Evolutionary conservation across 2,113 vertebrate species (phyloP).

Genomic region (Callopanchax toddi): DNA sequence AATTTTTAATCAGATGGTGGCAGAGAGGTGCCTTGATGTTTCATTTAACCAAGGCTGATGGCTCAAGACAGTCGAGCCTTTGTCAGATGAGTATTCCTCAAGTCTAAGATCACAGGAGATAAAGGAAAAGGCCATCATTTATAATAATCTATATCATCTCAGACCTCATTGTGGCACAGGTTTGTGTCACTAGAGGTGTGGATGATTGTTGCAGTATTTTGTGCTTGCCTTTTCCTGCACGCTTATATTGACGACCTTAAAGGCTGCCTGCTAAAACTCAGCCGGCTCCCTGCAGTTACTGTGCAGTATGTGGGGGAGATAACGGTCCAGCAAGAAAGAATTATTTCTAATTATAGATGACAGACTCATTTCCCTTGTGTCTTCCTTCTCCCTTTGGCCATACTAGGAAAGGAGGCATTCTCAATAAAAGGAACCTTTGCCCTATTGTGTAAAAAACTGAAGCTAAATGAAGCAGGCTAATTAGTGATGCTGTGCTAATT

Average conservation of each 20-base stretch:
- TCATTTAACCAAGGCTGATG: conserved; percentile 63
- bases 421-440: conserved; percentile 46
- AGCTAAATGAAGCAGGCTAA: conserved; percentile 19
- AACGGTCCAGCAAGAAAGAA: conserved; percentile 47
- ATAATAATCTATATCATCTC: neutral
- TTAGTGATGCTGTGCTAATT: conserved; percentile 16
- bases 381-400: conserved; percentile 59
- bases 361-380: conserved; percentile 36
- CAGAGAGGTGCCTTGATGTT: conserved; percentile 65
- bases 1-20: conserved; percentile 72
- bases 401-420: conserved; percentile 35
- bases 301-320: conserved; percentile 41
- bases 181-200: neutral
- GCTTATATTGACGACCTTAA: conserved; percentile 7
- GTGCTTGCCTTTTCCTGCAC: conserved; percentile 15
- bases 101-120: conserved; percentile 11
- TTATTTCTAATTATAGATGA: conserved; percentile 68
- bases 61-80: conserved; percentile 42
- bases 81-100: conserved; percentile 26
- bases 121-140: conserved; percentile 7
- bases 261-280: conserved; percentile 22
- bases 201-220: neutral
- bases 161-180: conserved; percentile 7
- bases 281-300: conserved; percentile 25
- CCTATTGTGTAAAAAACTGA: conserved; percentile 32